Base-by-base conservation (phyloP, 2,888 invertebrate genomes). In the Synanthedon vespiformis region DNA sequence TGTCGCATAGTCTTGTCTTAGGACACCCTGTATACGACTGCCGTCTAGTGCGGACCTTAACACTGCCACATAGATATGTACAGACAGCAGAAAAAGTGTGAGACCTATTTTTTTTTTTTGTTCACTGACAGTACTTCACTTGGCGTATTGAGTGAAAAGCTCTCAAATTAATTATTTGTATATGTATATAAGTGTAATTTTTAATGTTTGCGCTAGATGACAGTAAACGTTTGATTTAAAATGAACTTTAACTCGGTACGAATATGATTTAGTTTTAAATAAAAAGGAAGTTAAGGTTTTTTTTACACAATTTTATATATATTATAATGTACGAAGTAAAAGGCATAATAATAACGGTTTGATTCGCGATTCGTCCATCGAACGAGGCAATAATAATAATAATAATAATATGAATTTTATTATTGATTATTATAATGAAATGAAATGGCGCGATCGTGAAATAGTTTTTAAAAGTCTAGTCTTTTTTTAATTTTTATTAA, bases 391-490 rank as follows among this genome's bases (percentile, higher is more conserved):
- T 44, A n/a, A 12, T n/a, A 44, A 13, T 44, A 44, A n/a, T 41
- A n/a, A n/a, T n/a, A 44, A 44, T 44, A 3, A 44, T 44, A 22
- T 44, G 2, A 34, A 44, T 12, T 44, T 44, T 44, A 59, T 59
- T 34, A 34, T 34, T 62, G 62, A 64, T 64, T 62, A 58, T 59
- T 49, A 59, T 60, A 59, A 59, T 62, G 62, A 58, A 57, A 16
- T 16, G 10, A 48, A n/a, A 16, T 48, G 16, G 22, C 14, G 48
- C 44, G 8, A 44, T 44, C 44, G 44, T 44, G 11, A 44, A 44
- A 16, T 62, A 61, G 58, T 62, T 67, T 75, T 77, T 84, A 83
- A 83, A 79, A 75, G 74, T 85, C 85, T 85, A 85, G 85, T 85
- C 85, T 77, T 74, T 74, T 74, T 77, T 22, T 22, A 22, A 22